phyloP scores from a whole-genome alignment of 2,888 invertebrate genomes.

The Lasioglossum malachurum region DNA sequence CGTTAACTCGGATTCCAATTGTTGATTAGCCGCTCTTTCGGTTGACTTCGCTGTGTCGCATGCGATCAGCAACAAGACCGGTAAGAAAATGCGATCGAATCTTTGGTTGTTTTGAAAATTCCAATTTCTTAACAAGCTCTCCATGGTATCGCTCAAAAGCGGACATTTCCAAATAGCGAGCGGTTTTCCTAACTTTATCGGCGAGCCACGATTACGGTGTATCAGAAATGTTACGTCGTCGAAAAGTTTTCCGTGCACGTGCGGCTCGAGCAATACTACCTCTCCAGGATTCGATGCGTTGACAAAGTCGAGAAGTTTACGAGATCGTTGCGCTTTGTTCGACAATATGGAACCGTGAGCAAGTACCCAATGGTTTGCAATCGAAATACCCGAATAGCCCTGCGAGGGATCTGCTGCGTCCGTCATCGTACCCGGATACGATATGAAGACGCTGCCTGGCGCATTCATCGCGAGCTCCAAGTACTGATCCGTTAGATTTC shows the following conservation, averaged over 20 bases:
- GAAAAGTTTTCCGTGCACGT: not conserved
- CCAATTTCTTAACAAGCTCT: constrained; percentile 86
- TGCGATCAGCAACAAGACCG: constrained; percentile 86
- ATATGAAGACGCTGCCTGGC: constrained; percentile 86
- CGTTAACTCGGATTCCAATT: not conserved
- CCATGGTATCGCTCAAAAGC: constrained; percentile 85
- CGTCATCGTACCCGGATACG: constrained; percentile 85
- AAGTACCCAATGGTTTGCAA: constrained; percentile 86
- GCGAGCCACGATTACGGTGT: constrained; percentile 45
- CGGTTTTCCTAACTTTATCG: constrained; percentile 71
- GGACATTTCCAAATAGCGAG: constrained; percentile 86
- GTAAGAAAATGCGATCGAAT: constrained; percentile 85
- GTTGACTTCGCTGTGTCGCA: not conserved
- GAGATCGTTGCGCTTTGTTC: constrained; percentile 80
- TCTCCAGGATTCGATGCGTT: constrained; percentile 58
- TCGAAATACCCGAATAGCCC: constrained; percentile 86
- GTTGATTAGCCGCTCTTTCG: not conserved
- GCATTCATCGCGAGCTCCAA: constrained; percentile 78
- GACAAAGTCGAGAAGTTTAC: constrained; percentile 54
- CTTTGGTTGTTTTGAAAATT: constrained; percentile 85
- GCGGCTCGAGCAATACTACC: constrained; percentile 61
- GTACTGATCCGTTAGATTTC: not conserved
- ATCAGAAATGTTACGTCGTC: constrained; percentile 60
- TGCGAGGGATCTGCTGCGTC: constrained; percentile 74
- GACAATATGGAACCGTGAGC: constrained; percentile 86